phyloP scores from a whole-genome alignment of 2,113 vertebrate genomes.

The Leucosticte australis region DNA sequence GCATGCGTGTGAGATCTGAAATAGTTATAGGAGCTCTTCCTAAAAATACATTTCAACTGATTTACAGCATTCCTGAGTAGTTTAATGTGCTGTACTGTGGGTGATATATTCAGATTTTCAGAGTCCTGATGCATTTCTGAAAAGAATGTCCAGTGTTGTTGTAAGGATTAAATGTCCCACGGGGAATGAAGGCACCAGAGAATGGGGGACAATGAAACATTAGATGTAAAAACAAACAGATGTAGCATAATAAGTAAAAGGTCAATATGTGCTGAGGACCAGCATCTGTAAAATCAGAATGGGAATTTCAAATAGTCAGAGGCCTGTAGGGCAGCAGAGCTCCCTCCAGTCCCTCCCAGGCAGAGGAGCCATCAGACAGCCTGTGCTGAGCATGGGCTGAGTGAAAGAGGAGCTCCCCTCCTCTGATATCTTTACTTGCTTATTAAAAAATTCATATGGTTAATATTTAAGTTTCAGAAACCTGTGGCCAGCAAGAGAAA shows the following conservation, averaged over 20 bases:
- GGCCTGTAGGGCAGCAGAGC: neutral
- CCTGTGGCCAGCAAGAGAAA: constrained; percentile 45
- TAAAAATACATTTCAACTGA: constrained; percentile 37
- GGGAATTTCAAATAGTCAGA: neutral
- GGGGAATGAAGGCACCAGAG: neutral
- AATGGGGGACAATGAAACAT: constrained; percentile 7
- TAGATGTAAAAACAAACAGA: constrained; percentile 30
- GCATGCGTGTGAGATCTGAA: neutral
- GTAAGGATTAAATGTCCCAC: neutral
- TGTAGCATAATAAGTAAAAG: neutral
- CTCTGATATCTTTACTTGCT: constrained; percentile 25
- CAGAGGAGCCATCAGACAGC: neutral
- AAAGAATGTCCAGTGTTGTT: constrained; percentile 25
- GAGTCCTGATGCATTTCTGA: neutral
- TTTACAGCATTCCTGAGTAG: constrained; percentile 4
- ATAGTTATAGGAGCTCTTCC: neutral
- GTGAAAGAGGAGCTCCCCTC: neutral
- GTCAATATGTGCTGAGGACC: neutral
- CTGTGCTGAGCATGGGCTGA: neutral
- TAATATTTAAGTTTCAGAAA: constrained; percentile 72
- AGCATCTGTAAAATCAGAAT: neutral
- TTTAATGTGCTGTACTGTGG: neutral
- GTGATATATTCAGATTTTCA: neutral
- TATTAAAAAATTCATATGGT: constrained; percentile 70
- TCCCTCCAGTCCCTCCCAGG: neutral